Evolutionary conservation across 1,140 invertebrate species (phyloP).

Genomic region (Pachyrhynchus sulphureomaculatus): DNA sequence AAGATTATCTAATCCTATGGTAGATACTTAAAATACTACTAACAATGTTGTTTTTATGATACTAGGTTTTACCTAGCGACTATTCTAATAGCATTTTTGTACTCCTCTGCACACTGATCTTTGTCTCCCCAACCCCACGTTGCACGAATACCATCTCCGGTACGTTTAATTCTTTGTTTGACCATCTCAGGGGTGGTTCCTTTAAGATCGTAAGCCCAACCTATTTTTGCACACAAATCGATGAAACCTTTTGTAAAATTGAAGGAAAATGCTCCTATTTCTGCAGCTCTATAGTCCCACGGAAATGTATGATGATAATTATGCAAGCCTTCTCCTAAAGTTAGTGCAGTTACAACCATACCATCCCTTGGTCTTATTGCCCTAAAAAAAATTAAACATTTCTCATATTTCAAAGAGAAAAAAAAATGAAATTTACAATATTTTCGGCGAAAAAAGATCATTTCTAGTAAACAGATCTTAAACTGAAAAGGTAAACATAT

Average conservation of each 20-base stretch:
- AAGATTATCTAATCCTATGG: too few relatives aligned
- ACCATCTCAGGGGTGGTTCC: constrained; percentile 57
- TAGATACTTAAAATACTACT: too few relatives aligned
- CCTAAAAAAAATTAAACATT: constrained; percentile 52
- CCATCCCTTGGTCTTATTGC: constrained; percentile 62
- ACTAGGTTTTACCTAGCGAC: too few relatives aligned
- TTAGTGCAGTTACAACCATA: constrained; percentile 57
- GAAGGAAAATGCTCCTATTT: constrained; percentile 55
- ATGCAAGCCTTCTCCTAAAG: constrained; percentile 65
- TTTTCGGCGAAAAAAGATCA: too few relatives aligned
- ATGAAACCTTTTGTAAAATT: constrained; percentile 56
- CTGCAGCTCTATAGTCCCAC: constrained; percentile 65
- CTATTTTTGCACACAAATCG: constrained; percentile 56
- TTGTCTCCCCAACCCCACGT: too few relatives aligned
- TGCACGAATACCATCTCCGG: constrained; percentile 64
- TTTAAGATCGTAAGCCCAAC: constrained; percentile 64
- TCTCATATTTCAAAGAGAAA: too few relatives aligned
- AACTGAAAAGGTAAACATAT: too few relatives aligned
- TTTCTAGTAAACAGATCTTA: too few relatives aligned
- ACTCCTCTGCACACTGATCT: too few relatives aligned
- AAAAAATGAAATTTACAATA: too few relatives aligned
- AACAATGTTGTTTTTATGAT: too few relatives aligned
- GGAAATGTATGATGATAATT: constrained; percentile 84
- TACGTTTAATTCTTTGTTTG: constrained; percentile 56
- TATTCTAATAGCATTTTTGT: too few relatives aligned